Evolutionary conservation across 2,888 invertebrate genomes (phyloP), one percentile per base, ranked within the genome.

Genomic region (Latrodectus elegans): DNA sequence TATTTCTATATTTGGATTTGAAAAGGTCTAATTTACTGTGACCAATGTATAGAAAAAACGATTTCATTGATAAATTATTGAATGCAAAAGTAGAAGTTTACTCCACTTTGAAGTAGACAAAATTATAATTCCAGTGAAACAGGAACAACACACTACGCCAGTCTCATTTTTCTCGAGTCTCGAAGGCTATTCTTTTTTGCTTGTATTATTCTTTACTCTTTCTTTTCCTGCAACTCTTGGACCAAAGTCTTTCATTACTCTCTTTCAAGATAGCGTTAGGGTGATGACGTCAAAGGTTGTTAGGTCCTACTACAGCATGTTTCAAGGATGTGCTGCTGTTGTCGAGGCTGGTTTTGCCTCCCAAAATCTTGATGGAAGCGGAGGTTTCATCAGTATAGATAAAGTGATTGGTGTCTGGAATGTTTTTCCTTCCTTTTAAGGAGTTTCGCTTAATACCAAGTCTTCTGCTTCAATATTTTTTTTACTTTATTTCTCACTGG

Each of bases 281-380:
- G 52, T 73, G 77, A 84, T 84, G 84, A 84, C 84, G 84, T 78
- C 84, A 84, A 55, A 67, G 84, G 84, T 84, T 84, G 84, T 84
- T 72, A 78, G 73, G 78, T 78, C 73, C 71, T 38, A 72, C 71
- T 65, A 67, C 38, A 64, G 55, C 74, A 51, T 60, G 75, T 55
- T 70, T 77, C 72, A 49, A 64, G 75, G 38, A 55, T 55, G 64
- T 38, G 81, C 26, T 55, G 72, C 26, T 6, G 15, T 60, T 60
- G 60, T n/a, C 12, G 12, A 53, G 26, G 26, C 15, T 68, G 60
- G 51, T 60, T 72, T 17, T 22, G 6, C 65, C 26, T 22, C 51
- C 71, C 26, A 11, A 52, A 51, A 14, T 82, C 55, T 70, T 75
- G 82, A 60, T 60, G 75, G 60, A 75, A 64, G 68, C 68, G n/a